A percentile compares a stretch with the other conserved stretches of the same genome.
These are phyloP conservation scores for Brachionus rubens DNA, from an alignment of 1,140 invertebrate species.

Conservation along the genomic window DNA sequence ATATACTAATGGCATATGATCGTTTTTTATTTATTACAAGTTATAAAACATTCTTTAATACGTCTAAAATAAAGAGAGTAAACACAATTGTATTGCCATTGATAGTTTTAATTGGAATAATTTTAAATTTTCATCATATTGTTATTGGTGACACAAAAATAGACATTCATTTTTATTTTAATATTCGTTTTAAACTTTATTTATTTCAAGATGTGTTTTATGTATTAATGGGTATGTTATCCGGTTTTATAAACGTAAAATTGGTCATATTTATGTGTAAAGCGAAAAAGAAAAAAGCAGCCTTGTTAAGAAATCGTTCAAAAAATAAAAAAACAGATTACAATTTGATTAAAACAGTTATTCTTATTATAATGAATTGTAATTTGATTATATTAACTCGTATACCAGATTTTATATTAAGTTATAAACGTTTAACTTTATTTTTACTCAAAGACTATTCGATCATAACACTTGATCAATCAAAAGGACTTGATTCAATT, in stretches of 20 bases:
- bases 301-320: too few species aligned
- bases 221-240: neutral
- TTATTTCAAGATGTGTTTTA: neutral
- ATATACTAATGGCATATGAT: neutral
- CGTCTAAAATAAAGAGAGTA: neutral
- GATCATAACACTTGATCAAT: too few species aligned
- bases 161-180: neutral
- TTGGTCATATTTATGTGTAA: too few species aligned
- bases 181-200: neutral
- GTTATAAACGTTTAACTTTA: too few species aligned
- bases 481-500: too few species aligned
- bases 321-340: too few species aligned
- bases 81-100: neutral
- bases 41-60: neutral
- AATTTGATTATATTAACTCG: too few species aligned
- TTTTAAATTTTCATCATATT: neutral
- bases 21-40: neutral
- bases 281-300: too few species aligned
- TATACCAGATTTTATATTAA: too few species aligned
- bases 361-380: too few species aligned
- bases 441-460: too few species aligned
- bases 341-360: too few species aligned
- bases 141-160: neutral
- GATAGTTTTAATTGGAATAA: neutral
- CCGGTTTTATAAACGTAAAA: neutral